These are phyloP conservation scores for Polyploca ridens DNA, from an alignment of 2,888 invertebrate genomes.

Conservation along the genomic window DNA sequence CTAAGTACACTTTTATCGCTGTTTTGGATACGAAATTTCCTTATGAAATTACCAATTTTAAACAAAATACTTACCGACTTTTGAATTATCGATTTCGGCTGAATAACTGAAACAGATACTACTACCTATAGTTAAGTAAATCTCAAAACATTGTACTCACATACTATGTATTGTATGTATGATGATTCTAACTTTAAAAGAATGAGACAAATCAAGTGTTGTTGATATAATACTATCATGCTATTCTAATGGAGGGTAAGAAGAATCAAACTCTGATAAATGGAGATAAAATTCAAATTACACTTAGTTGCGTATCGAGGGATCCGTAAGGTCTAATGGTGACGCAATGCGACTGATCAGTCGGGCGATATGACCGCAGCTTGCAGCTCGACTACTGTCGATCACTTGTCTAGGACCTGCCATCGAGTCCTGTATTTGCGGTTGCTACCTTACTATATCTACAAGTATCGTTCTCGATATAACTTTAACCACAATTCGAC, in stretches of 20 bases:
- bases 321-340: background rate
- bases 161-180: conserved; percentile 10
- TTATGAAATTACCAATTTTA: background rate
- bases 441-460: background rate
- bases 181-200: background rate
- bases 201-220: conserved; percentile 14
- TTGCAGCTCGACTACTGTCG: background rate
- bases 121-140: background rate
- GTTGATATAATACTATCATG: conserved; percentile 28
- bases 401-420: background rate
- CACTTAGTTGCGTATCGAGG: conserved; percentile 48
- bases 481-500: background rate
- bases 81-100: conserved; percentile 4
- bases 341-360: conserved; percentile 1
- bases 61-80: conserved; percentile 18
- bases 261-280: background rate
- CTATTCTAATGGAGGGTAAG: conserved; percentile 22
- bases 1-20: conserved; percentile 9
- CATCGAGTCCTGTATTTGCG: conserved; percentile 1
- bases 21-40: background rate
- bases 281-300: conserved; percentile 24
- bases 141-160: conserved; percentile 18
- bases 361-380: background rate
- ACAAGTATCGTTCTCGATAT: background rate
- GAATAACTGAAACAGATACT: conserved; percentile 34